These are phyloP conservation scores for Odontamblyopus rebecca DNA, from an alignment of 2,797 vertebrate genomes.

Conservation along the genomic window DNA sequence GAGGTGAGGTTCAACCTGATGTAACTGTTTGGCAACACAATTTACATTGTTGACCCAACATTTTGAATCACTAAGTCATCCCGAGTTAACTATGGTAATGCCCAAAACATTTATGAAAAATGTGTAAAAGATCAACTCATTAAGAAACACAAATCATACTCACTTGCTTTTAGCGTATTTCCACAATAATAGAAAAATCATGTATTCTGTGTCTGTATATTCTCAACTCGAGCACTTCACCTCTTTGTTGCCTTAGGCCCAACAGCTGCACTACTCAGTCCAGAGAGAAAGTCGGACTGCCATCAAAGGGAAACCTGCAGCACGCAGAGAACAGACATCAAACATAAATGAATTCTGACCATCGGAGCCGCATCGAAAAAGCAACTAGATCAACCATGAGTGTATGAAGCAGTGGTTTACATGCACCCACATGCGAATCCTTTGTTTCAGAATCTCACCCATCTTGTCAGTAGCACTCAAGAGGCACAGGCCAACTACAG, in stretches of 20 bases:
- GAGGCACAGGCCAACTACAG: slow-evolving; percentile 43
- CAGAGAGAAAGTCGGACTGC: slow-evolving; percentile 36
- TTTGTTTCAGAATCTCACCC: slow-evolving; percentile 32
- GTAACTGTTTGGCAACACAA: not conserved
- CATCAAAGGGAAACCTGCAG: slow-evolving; percentile 62
- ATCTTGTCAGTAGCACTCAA: slow-evolving; percentile 30
- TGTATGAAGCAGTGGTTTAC: slow-evolving; percentile 36
- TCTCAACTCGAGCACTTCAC: slow-evolving; percentile 13
- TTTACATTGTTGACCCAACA: not conserved
- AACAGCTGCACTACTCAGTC: slow-evolving; percentile 36
- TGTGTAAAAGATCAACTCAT: not conserved
- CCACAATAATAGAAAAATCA: not conserved
- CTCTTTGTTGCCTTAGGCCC: slow-evolving; percentile 36
- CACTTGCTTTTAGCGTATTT: not conserved
- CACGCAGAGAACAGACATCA: slow-evolving; percentile 43
- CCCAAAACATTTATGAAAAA: not conserved
- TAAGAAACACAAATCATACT: not conserved
- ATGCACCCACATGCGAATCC: slow-evolving; percentile 38
- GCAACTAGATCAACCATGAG: slow-evolving; percentile 26
- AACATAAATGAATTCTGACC: slow-evolving; percentile 43
- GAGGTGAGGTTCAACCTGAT: not conserved
- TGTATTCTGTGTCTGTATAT: slow-evolving; percentile 18
- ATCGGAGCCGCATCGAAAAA: slow-evolving; percentile 35
- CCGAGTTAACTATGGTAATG: not conserved
- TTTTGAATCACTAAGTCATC: not conserved